These are phyloP conservation scores for Nebria ingens DNA, from an alignment of 1,140 invertebrate species.

Conservation along the genomic window DNA sequence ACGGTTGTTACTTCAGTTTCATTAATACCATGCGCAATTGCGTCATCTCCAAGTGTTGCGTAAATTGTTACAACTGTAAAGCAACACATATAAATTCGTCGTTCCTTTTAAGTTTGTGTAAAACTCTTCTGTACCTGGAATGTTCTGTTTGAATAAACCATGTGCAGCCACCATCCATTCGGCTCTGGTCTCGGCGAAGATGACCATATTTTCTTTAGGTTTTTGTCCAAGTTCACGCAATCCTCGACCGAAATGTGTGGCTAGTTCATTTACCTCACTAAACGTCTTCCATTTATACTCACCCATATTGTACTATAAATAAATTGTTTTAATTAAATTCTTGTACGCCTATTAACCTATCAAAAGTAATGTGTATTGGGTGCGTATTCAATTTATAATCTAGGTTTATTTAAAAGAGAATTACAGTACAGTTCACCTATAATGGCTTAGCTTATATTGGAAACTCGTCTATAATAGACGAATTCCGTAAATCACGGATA, in stretches of 20 bases:
- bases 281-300: slow-evolving; percentile 88
- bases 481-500: too few relatives aligned
- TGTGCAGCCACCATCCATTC: slow-evolving; percentile 96
- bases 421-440: too few relatives aligned
- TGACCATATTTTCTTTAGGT: slow-evolving; percentile 59
- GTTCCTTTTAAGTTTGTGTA: background rate
- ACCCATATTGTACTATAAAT: slow-evolving; percentile 73
- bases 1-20: slow-evolving; percentile 89
- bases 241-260: slow-evolving; percentile 68
- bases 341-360: too few relatives aligned
- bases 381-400: too few relatives aligned
- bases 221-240: slow-evolving; percentile 48
- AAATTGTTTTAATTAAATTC: too few relatives aligned
- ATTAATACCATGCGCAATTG: slow-evolving; percentile 89
- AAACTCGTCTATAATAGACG: too few relatives aligned
- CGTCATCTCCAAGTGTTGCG: slow-evolving; percentile 92
- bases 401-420: too few relatives aligned
- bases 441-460: too few relatives aligned
- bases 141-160: slow-evolving; percentile 86
- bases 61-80: slow-evolving; percentile 88
- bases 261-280: slow-evolving; percentile 62
- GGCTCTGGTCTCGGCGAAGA: slow-evolving; percentile 93
- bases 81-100: slow-evolving; percentile 12
- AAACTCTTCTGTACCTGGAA: slow-evolving; percentile 48
- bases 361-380: too few relatives aligned